A percentile compares a stretch with the other conserved stretches of the same genome.
These are phyloP conservation scores for Tridacna crocea DNA, from an alignment of 2,888 invertebrate species.

Conservation along the genomic window DNA sequence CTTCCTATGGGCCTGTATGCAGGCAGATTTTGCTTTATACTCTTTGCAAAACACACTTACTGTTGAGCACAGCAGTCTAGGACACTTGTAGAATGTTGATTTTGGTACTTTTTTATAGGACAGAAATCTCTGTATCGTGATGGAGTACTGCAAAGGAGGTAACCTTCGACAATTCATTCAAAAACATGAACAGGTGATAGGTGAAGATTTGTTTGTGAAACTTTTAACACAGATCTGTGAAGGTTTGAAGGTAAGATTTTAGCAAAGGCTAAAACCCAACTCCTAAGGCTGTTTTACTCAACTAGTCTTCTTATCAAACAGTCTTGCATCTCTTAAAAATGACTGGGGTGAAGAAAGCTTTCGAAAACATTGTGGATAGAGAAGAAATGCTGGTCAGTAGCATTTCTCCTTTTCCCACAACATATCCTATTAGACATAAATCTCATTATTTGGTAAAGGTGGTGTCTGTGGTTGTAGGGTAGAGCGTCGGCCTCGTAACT, in stretches of 20 bases:
- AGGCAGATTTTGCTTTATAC: not conserved
- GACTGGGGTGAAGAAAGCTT: not conserved
- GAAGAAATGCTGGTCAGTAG: no score
- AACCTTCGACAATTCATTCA: constrained; percentile 39
- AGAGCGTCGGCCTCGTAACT: no score
- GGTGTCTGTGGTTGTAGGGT: no score
- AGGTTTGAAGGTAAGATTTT: constrained; percentile 30
- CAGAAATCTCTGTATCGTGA: constrained; percentile 46
- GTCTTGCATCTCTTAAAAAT: not conserved
- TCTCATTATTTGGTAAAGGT: no score
- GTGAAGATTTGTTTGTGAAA: constrained; percentile 34
- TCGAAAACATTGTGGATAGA: not conserved
- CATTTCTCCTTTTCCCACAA: no score
- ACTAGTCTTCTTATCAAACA: no score
- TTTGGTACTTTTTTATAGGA: constrained; percentile 18
- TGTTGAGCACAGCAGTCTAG: not conserved
- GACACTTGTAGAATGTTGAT: not conserved
- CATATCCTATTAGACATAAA: no score
- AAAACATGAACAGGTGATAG: constrained; percentile 10
- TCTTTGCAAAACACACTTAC: not conserved
- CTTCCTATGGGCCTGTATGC: no score
- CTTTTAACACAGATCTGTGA: constrained; percentile 26
- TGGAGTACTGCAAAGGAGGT: constrained; percentile 55
- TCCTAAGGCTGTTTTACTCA: not conserved
- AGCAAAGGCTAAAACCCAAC: not conserved